Evolutionary conservation across 2,888 invertebrate species (phyloP).

Genomic region (Erebia palarica): DNA sequence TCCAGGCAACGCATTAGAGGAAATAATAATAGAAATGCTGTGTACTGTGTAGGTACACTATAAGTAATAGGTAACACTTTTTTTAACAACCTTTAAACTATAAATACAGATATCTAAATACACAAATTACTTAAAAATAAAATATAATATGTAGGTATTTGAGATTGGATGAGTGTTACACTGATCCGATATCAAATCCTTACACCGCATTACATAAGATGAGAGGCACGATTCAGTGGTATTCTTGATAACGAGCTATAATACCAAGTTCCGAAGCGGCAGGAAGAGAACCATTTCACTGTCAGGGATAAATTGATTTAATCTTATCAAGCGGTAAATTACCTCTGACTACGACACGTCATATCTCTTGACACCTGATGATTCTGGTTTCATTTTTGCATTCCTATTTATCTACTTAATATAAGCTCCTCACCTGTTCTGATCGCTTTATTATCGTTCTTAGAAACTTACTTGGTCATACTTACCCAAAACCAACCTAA

Average conservation of each 20-base stretch:
- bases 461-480: neutral
- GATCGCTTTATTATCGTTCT: too few species aligned
- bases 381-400: slow-evolving; percentile 28
- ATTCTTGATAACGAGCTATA: slow-evolving; percentile 67
- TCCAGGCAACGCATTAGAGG: too few species aligned
- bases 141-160: neutral
- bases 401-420: slow-evolving; percentile 26
- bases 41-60: too few species aligned
- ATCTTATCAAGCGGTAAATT: slow-evolving; percentile 75
- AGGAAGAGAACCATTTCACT: slow-evolving; percentile 72
- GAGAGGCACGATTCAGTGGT: slow-evolving; percentile 54
- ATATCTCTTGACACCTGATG: slow-evolving; percentile 32
- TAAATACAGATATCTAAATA: too few species aligned
- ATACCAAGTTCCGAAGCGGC: slow-evolving; percentile 63
- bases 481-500: too few species aligned
- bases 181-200: slow-evolving; percentile 41
- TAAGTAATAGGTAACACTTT: too few species aligned
- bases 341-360: slow-evolving; percentile 47
- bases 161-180: too few species aligned
- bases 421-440: slow-evolving; percentile 17
- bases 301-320: slow-evolving; percentile 75
- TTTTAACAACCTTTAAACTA: too few species aligned
- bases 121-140: too few species aligned
- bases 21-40: too few species aligned
- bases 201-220: slow-evolving; percentile 37